Evolutionary conservation across 2,888 invertebrate genomes (phyloP), one percentile per base, ranked within the genome.

Genomic region (Drosophila parthenogenetica): DNA sequence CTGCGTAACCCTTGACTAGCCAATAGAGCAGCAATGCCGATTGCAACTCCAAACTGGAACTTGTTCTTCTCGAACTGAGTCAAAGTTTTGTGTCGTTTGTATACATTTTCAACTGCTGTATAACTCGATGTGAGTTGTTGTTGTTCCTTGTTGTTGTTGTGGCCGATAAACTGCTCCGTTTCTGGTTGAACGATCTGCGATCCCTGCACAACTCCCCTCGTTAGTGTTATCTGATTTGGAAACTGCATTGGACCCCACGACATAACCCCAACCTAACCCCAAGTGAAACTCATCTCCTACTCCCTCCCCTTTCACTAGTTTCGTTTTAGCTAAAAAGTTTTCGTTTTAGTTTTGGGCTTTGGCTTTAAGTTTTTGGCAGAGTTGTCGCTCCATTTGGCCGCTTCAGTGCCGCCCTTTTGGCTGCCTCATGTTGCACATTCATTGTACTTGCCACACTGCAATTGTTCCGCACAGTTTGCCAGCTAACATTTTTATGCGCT

Each of bases 381-480:
- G 81, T 84, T 84, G 79, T 84, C 77, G 81, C 85, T 87, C 77
- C 69, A 81, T 78, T 78, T 78, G 70, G 70, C 62, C 49, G 64
- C 50, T 32, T 65, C 75, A 72, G 14, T 14, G 57, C 50, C 51
- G 63, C 50, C 50, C 46, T 37, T 49, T 39, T 48, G 29, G 42
- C 22, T 59, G 59, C 55, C 61, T 37, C 57, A 16, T 57, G 61
- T 62, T 65, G 64, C 58, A 67, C 73, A 78, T 74, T 85, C 86
- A 85, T 85, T 85, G 82, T 82, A 11, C 35, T 87, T 69, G 80
- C 65, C 51, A 77, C 77, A 73, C 71, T 74, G 79, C 88, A 86
- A 86, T 86, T 86, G 85, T 86, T 87, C 86, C 84, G 86, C 86
- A 81, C 83, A 87, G 81, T 86, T 85, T 85, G 73, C 73, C 73